Evolutionary conservation across 2,113 vertebrate genomes (phyloP), one percentile per base, ranked within the genome.

Genomic region (Myocastor coypus): DNA sequence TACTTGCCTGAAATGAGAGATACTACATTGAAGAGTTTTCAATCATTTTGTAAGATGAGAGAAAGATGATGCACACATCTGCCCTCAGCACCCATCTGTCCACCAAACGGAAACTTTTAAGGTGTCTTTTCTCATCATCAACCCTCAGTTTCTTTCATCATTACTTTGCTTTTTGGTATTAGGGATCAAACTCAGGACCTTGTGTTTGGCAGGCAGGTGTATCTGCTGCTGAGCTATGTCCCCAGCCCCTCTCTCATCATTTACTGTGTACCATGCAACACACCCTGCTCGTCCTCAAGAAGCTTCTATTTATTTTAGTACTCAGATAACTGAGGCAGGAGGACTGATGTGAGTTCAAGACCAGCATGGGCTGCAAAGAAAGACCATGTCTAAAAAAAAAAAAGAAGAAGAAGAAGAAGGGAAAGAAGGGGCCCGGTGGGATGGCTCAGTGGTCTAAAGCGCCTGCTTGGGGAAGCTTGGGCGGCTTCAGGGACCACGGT

Each of bases 1-100:
- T 99, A 99, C 98, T 99, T 99, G 91, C 99, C 99, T 99, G 95
- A 73, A 97, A 96, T 61, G 82, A 93, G 34, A 95, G 87, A 93
- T 61, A 92, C 83, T n/a, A 85, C 78, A 46, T 34, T 75, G 64
- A 17, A 91, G 75, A 37, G 73, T 64, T 94, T 91, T 91, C 66
- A 85, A 83, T 80, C 20, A 71, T 50, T 69, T 73, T 13, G 63
- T 42, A 93, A 83, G 32, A 59, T 83, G 42, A 97, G 30, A 80
- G 16, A 88, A 96, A 68, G 57, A 87, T 77, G 57, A 87, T 77
- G 34, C 8, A 66, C 37, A 63, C 16, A 61, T 30, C 34, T 55
- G 71, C 46, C 59, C 32, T 84, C 59, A 61, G 77, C 52, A 83
- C 5, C 52, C 34, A 52, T 59, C 63, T 40, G 22, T 28, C 69